Base-by-base conservation (phyloP, 2,113 vertebrate species). In the Peucedramus taeniatus region DNA sequence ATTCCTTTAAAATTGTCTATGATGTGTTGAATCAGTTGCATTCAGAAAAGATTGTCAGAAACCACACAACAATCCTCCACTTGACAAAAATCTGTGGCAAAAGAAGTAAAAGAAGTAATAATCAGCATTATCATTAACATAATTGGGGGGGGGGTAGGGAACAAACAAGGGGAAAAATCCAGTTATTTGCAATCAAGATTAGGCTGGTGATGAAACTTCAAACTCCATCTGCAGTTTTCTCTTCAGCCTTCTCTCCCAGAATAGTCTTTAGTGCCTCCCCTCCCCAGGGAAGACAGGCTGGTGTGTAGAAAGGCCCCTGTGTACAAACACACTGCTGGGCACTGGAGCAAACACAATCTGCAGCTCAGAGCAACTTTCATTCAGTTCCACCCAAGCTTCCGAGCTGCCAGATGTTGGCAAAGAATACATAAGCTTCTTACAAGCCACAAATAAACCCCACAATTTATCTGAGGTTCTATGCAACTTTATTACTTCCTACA, bases 61-160 rank as follows among this genome's bases (percentile, higher is more conserved):
- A 82, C 0, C 2, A 61, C 21, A 88, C 30, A 81, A 40, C 10
- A 66, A 50, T 26, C 15, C 13, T 26, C 10, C 9, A 42, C 10
- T 14, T 40, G 11, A 28, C 35, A 81, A 61, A 91, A 83, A 61
- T 3, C 3, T 40, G 6, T 61, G 35, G 60, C 31, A 90, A 77
- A 87, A 66, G 26, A 31, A 57, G 5, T 47, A 90, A 77, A 87
- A 66, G 26, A 31, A 57, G 5, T 47, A 81, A 82, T 45, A 47
- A 61, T 35, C 49, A 84, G 45, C 10, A 30, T 33, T 27, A 61
- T 22, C n/a, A 61, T 15, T 23, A 81, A 57, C 5, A 83, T n/a
- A 74, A 15, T 8, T 5, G 11, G 10, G 10, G 1, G 0, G 1
- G 0, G 0, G 8, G n/a, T n/a, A n/a, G 2, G 54, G 20, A 23